phyloP scores from a whole-genome alignment of 2,113 vertebrate genomes.

The Sakesphorus luctuosus region DNA sequence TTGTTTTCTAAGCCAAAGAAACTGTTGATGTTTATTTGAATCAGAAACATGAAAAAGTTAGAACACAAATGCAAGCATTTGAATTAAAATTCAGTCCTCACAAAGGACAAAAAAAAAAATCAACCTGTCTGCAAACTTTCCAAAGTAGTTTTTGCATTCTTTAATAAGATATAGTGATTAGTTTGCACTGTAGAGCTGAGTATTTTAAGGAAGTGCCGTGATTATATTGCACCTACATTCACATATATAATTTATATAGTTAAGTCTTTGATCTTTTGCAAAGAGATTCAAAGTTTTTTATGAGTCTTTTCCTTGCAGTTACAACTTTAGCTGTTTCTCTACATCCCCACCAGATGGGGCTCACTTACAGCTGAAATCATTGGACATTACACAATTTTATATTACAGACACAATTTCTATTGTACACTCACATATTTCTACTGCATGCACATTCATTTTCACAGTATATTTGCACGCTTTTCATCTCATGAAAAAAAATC shows the following conservation, averaged over 20 bases:
- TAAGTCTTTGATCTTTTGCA: neutral
- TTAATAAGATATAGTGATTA: neutral
- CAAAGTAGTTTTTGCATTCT: neutral
- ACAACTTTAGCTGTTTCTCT: conserved; percentile 15
- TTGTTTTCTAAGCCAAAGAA: neutral
- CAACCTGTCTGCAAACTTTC: neutral
- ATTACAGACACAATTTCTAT: neutral
- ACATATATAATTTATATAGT: neutral
- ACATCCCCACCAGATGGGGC: conserved; percentile 78
- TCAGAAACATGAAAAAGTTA: neutral
- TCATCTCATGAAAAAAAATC: neutral
- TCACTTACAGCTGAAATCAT: conserved; percentile 67
- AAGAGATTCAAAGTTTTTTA: neutral
- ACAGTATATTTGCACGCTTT: neutral
- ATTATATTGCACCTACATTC: neutral
- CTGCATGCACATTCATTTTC: neutral
- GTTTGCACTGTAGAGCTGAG: neutral
- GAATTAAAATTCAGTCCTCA: neutral
- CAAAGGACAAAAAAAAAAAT: neutral
- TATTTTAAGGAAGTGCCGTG: neutral
- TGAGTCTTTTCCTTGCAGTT: neutral
- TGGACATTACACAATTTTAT: neutral
- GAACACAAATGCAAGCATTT: neutral
- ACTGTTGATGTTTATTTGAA: neutral
- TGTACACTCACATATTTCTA: neutral